Evolutionary conservation across 2,888 invertebrate genomes (phyloP).

Genomic region (Caenorhabditis angaria): DNA sequence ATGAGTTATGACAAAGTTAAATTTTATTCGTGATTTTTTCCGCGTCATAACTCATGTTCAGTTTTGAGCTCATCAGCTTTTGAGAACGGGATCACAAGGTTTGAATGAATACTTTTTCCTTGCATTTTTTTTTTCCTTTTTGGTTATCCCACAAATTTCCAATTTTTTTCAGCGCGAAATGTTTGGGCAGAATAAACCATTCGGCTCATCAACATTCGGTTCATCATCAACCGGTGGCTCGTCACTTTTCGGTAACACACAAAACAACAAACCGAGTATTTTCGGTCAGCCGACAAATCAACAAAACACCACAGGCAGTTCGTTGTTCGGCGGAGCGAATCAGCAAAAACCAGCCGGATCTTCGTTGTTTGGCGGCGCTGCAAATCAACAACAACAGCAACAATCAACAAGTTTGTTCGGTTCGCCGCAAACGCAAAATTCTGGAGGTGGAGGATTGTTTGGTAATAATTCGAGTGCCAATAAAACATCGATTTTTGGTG

Average conservation of each 20-base stretch:
- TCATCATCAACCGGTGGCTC: constrained; percentile 13
- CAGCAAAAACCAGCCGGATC: constrained; percentile 41
- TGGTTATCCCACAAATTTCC: too few relatives aligned
- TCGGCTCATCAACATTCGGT: constrained; percentile 35
- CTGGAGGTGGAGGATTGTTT: constrained; percentile 36
- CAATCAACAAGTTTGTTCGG: constrained; percentile 17
- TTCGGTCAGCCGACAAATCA: constrained; percentile 25
- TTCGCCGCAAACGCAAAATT: neutral
- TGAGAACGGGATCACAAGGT: too few relatives aligned
- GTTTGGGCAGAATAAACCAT: constrained; percentile 46
- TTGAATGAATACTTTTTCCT: too few relatives aligned
- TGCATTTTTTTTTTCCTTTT: too few relatives aligned
- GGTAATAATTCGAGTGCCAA: constrained; percentile 32
- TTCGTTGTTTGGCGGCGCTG: constrained; percentile 23
- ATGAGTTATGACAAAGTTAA: too few relatives aligned
- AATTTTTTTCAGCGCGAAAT: constrained; percentile 29
- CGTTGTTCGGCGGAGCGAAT: constrained; percentile 26
- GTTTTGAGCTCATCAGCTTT: too few relatives aligned
- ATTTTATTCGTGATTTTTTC: too few relatives aligned
- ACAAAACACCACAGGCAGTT: constrained; percentile 1
- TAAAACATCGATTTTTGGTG: constrained; percentile 34
- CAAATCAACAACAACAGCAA: constrained; percentile 14
- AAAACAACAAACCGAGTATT: constrained; percentile 24
- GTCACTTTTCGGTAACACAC: constrained; percentile 29
- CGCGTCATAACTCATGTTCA: too few relatives aligned